Conservation (phyloP, 2,113 vertebrate species). For the Phodopus roborovskii region DNA sequence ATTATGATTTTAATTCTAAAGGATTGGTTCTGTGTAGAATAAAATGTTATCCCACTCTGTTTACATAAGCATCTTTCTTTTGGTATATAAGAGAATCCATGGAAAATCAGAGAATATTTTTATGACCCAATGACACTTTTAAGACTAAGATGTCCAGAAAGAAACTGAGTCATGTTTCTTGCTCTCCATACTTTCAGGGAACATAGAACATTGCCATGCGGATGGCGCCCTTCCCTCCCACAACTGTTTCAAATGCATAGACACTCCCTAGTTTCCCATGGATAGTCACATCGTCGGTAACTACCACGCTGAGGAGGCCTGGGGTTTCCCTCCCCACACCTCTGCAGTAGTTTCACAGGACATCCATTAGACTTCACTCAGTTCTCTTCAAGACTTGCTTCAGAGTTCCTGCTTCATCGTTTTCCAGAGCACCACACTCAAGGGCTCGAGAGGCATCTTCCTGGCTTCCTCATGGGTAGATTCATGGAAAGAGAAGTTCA, state of each 20-base stretch:
- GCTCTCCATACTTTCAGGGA: neutral
- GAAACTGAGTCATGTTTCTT: conserved; percentile 1
- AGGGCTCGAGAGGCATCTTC: neutral
- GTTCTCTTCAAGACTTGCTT: neutral
- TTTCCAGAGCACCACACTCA: neutral
- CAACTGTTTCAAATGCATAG: rapidly evolving
- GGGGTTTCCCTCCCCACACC: rapidly evolving
- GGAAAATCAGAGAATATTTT: conserved; percentile 53
- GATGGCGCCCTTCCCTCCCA: neutral
- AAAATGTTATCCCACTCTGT: conserved; percentile 47
- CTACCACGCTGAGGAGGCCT: rapidly evolving
- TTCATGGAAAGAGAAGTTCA: neutral
- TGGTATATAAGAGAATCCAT: conserved; percentile 30
- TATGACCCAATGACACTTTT: conserved; percentile 21
- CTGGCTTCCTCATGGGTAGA: neutral
- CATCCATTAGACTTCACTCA: neutral
- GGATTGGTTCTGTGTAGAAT: conserved; percentile 25
- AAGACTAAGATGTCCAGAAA: conserved; percentile 27
- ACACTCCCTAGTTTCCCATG: neutral
- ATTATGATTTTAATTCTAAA: neutral
- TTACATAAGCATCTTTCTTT: conserved; percentile 48
- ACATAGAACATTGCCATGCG: neutral
- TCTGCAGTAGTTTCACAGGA: neutral
- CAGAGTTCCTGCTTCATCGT: neutral
- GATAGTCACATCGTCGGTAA: neutral